Evolutionary conservation across 2,113 vertebrate species (phyloP).

Genomic region (Zapus hudsonius): DNA sequence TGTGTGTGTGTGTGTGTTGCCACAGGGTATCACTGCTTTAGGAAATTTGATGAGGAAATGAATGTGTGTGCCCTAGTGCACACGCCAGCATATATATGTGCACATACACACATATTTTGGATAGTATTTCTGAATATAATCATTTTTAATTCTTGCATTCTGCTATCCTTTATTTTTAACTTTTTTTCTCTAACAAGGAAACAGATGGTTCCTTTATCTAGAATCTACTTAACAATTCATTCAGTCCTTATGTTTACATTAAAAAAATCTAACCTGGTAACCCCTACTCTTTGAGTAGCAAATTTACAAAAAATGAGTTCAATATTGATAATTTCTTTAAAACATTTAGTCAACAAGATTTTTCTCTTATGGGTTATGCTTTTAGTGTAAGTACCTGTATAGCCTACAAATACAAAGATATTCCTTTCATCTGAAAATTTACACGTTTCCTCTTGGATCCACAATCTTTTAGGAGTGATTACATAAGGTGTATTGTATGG

Average conservation of each 20-base stretch:
- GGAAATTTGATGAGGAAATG: too few relatives aligned
- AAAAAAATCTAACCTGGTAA: background rate
- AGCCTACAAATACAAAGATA: background rate
- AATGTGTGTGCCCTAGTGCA: background rate
- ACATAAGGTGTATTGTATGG: background rate
- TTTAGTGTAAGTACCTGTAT: background rate
- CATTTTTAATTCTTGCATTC: background rate
- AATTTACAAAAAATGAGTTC: too few relatives aligned
- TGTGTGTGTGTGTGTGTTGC: background rate
- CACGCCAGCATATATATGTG: background rate
- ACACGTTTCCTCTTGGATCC: background rate
- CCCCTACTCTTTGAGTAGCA: too few relatives aligned
- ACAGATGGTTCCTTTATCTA: background rate
- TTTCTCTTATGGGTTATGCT: background rate
- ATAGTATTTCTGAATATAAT: background rate
- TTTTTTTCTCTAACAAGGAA: background rate
- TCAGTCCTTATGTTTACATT: background rate
- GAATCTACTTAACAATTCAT: background rate
- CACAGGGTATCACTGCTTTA: too few relatives aligned
- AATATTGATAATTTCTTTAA: too few relatives aligned
- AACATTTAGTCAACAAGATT: too few relatives aligned
- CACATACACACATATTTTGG: background rate
- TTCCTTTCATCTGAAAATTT: background rate
- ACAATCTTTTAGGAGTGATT: background rate
- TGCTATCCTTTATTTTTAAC: background rate